Percentiles rank a stretch among this genome's conserved stretches.
These are phyloP conservation scores for Scaptomyza tumidula DNA, from an alignment of 2,888 invertebrate species.

Conservation along the genomic window DNA sequence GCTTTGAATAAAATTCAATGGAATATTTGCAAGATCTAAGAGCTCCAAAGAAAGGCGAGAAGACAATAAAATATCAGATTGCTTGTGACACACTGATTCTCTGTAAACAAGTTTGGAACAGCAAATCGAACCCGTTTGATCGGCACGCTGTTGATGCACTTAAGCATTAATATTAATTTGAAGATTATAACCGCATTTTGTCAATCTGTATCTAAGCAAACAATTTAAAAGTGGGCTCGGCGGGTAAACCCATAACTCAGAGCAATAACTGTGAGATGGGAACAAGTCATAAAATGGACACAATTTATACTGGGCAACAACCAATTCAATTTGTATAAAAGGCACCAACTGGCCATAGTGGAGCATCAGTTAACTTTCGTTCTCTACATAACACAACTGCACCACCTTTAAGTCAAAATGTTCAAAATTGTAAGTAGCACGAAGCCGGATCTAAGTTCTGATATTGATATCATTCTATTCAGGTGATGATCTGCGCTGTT, in stretches of 20 bases:
- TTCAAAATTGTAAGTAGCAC: conserved; percentile 65
- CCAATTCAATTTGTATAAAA: conserved; percentile 44
- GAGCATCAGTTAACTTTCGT: conserved; percentile 52
- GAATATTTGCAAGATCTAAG: background rate
- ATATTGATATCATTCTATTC: background rate
- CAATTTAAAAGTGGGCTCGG: conserved; percentile 18
- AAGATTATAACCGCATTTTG: conserved; percentile 20
- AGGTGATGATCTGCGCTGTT: conserved; percentile 68
- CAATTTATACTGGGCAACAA: conserved; percentile 1
- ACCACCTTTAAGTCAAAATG: conserved; percentile 49
- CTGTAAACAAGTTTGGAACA: conserved; percentile 33
- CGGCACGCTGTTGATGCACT: conserved; percentile 36
- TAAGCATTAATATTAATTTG: conserved; percentile 20
- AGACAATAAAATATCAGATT: conserved; percentile 1
- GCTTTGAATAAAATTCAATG: background rate
- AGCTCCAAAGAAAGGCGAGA: background rate
- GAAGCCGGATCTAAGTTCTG: background rate
- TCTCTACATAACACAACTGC: conserved; percentile 38
- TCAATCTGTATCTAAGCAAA: conserved; percentile 33
- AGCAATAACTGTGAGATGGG: conserved; percentile 20
- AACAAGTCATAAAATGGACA: conserved; percentile 26
- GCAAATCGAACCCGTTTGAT: conserved; percentile 32
- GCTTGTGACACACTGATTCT: conserved; percentile 29
- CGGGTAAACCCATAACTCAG: conserved; percentile 31
- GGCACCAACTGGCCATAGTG: conserved; percentile 7